These are phyloP conservation scores for Acrocephalus arundinaceus DNA, from an alignment of 2,113 vertebrate species.

Conservation along the genomic window DNA sequence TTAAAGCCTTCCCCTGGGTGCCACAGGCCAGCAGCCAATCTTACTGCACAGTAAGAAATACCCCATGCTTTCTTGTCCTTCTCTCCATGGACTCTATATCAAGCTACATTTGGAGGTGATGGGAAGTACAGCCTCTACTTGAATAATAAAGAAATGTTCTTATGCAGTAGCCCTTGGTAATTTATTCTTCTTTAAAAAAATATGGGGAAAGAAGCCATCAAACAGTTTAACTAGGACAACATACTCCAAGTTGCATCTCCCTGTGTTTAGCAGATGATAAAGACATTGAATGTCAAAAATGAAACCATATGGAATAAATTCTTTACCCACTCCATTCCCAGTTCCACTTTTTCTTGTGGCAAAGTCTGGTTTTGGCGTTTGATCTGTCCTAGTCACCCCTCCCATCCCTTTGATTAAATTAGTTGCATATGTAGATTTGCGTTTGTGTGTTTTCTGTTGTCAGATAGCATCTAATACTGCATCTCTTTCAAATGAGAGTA, in stretches of 20 bases:
- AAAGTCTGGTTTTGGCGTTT: slow-evolving; percentile 38
- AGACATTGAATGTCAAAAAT: neutral
- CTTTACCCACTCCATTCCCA: neutral
- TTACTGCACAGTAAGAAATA: neutral
- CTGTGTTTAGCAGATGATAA: slow-evolving; percentile 25
- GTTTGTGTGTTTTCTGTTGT: neutral
- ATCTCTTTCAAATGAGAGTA: neutral
- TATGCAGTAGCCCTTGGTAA: neutral
- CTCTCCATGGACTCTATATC: neutral
- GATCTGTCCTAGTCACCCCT: slow-evolving; percentile 18
- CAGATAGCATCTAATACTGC: neutral
- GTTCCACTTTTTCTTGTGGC: slow-evolving; percentile 24
- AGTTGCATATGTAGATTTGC: slow-evolving; percentile 3
- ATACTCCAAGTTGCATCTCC: neutral
- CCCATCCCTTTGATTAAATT: slow-evolving; percentile 14
- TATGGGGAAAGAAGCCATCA: neutral
- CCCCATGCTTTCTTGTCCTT: neutral
- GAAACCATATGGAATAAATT: neutral
- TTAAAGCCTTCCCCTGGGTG: neutral
- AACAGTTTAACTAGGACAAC: neutral
- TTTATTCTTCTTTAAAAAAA: neutral
- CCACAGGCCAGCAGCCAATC: neutral
- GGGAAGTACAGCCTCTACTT: neutral
- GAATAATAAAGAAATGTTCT: neutral
- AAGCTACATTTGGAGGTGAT: neutral